A percentile compares a stretch with the other conserved stretches of the same genome.
These are phyloP conservation scores for Drosophila seguyi DNA, from an alignment of 1,140 invertebrate genomes.

Conservation along the genomic window DNA sequence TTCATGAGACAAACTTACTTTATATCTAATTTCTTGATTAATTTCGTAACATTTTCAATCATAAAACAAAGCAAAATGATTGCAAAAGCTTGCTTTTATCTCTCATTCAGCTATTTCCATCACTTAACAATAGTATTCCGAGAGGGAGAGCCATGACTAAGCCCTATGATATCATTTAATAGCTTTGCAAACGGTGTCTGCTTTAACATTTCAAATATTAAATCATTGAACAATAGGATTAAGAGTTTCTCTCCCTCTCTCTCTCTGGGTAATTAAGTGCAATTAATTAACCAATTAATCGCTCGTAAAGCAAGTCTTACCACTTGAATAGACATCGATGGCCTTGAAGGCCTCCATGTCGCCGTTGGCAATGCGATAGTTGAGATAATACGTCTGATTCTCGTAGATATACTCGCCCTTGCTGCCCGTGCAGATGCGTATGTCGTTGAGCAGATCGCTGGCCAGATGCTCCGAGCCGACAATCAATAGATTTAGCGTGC, in stretches of 20 bases:
- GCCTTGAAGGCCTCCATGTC: constrained; percentile 87
- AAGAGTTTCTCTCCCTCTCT: background rate
- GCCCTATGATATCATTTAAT: constrained; percentile 20
- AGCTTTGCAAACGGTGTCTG: background rate
- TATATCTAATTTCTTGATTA: background rate
- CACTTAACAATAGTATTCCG: background rate
- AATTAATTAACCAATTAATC: constrained; percentile 2
- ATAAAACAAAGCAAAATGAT: background rate
- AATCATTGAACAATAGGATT: constrained; percentile 18
- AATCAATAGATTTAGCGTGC: constrained; percentile 91
- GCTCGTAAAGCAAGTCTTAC: constrained; percentile 86
- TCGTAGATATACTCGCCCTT: constrained; percentile 95
- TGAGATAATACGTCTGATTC: constrained; percentile 92
- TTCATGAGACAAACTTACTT: background rate
- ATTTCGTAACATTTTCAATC: background rate
- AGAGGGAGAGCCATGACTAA: constrained; percentile 10
- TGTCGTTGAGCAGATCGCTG: constrained; percentile 91
- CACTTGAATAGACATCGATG: constrained; percentile 84
- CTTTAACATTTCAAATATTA: background rate
- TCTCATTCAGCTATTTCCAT: background rate
- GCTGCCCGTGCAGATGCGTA: constrained; percentile 87
- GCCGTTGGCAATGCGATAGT: constrained; percentile 94
- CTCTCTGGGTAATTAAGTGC: background rate
- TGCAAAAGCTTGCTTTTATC: too few species aligned
- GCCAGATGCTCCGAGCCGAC: constrained; percentile 92